Percentiles rank a stretch among this genome's conserved stretches.
These are phyloP conservation scores for Masnerella sp. DNA, from an alignment of 2,888 invertebrate species.

Conservation along the genomic window DNA sequence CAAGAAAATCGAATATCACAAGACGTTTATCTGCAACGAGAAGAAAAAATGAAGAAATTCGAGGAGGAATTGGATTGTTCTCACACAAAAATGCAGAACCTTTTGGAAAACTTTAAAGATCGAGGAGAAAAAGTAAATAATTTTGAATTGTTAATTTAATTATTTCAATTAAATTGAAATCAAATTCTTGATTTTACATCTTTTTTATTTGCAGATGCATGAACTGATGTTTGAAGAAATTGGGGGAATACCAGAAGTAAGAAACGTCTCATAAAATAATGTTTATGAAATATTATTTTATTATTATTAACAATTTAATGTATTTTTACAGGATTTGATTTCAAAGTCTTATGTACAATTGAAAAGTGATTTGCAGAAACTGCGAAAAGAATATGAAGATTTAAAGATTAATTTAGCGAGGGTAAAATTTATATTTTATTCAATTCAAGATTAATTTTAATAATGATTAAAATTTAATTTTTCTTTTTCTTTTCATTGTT, in stretches of 20 bases:
- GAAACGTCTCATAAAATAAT: conserved; percentile 19
- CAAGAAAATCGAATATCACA: conserved; percentile 66
- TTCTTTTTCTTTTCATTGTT: conserved; percentile 6
- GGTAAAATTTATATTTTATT: conserved; percentile 52
- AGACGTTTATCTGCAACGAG: conserved; percentile 65
- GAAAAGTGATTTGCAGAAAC: conserved; percentile 64
- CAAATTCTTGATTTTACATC: conserved; percentile 15
- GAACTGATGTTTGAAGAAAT: conserved; percentile 41
- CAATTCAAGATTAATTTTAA: conserved; percentile 4
- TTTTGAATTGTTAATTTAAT: background rate
- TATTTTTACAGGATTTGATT: conserved; percentile 7
- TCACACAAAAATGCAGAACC: conserved; percentile 72
- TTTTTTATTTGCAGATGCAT: conserved; percentile 39
- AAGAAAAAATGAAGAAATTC: conserved; percentile 67
- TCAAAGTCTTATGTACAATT: conserved; percentile 63
- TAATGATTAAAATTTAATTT: background rate
- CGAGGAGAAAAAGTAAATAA: conserved; percentile 63
- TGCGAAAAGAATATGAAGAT: conserved; percentile 66
- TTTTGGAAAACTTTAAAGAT: conserved; percentile 68
- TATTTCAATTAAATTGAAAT: background rate
- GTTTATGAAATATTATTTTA: conserved; percentile 8
- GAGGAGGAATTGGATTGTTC: conserved; percentile 71
- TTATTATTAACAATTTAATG: background rate
- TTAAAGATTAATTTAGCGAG: conserved; percentile 60
- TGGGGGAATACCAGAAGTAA: conserved; percentile 26